These are phyloP conservation scores for Drosophila trapezifrons DNA, from an alignment of 1,140 invertebrate genomes.

Conservation along the genomic window DNA sequence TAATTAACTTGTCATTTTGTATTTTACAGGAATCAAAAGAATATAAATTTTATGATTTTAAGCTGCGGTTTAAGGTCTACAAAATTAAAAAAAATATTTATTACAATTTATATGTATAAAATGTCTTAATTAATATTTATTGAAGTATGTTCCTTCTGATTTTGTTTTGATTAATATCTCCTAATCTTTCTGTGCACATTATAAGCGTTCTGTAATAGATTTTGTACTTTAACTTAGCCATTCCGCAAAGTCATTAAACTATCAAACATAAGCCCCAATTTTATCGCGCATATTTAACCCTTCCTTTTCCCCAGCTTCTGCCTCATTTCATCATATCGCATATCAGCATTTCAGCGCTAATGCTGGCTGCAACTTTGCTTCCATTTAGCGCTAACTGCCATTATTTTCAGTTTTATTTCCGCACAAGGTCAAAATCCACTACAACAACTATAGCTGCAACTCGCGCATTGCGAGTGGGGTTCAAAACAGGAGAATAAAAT, in stretches of 20 bases:
- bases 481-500: constrained; percentile 32
- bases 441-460: constrained; percentile 31
- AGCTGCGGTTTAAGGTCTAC: no score
- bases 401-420: constrained; percentile 69
- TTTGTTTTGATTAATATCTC: no score
- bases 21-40: neutral
- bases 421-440: constrained; percentile 60
- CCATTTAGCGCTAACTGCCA: constrained; percentile 69
- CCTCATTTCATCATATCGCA: constrained; percentile 59
- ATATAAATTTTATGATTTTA: neutral
- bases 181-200: neutral
- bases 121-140: neutral
- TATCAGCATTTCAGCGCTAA: constrained; percentile 55
- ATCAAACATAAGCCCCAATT: constrained; percentile 37
- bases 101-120: neutral
- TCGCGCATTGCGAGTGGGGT: constrained; percentile 21
- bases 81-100: no score
- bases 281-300: constrained; percentile 34
- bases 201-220: constrained; percentile 3
- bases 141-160: no score
- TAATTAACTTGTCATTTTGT: constrained; percentile 7
- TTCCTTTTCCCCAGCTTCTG: constrained; percentile 26
- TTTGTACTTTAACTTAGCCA: constrained; percentile 1
- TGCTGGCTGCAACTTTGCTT: constrained; percentile 62
- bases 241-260: constrained; percentile 46